phyloP scores from a whole-genome alignment of 2,113 vertebrate genomes.

The Chrysochloris asiatica region DNA sequence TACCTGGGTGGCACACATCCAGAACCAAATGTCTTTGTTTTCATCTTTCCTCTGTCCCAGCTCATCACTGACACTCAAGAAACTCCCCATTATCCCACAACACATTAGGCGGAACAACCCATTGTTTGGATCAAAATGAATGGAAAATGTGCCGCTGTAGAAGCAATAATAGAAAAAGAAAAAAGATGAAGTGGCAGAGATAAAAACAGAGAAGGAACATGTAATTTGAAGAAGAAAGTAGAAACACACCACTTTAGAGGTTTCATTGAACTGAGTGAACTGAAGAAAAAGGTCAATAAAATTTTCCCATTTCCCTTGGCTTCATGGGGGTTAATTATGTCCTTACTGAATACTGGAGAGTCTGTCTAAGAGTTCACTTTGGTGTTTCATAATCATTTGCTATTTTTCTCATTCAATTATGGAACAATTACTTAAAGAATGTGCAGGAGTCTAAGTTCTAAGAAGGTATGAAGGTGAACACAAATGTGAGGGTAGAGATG shows the following conservation, averaged over 20 bases:
- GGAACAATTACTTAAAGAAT: not conserved
- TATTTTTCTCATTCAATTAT: not conserved
- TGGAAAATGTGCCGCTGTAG: conserved; percentile 23
- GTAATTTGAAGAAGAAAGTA: conserved; percentile 69
- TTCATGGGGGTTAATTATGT: not conserved
- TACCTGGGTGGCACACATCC: conserved; percentile 48
- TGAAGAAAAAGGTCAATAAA: conserved; percentile 41
- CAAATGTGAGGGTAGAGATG: not conserved
- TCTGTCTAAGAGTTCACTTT: not conserved
- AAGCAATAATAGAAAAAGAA: conserved; percentile 60
- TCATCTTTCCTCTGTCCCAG: not conserved
- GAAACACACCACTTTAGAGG: conserved; percentile 56
- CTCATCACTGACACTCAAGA: conserved; percentile 8
- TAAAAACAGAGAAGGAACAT: conserved; percentile 67
- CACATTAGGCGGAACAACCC: not conserved
- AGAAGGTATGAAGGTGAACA: not conserved
- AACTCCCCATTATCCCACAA: conserved; percentile 12
- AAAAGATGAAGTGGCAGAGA: conserved; percentile 31
- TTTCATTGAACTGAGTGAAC: conserved; percentile 59
- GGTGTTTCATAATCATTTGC: conserved; percentile 18
- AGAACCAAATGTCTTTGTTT: not conserved
- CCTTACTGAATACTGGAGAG: not conserved
- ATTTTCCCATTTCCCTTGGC: not conserved
- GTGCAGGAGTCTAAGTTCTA: not conserved
- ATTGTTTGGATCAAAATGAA: conserved; percentile 24